These are phyloP conservation scores for Apeltes quadracus DNA, from an alignment of 2,113 vertebrate genomes.

Conservation along the genomic window DNA sequence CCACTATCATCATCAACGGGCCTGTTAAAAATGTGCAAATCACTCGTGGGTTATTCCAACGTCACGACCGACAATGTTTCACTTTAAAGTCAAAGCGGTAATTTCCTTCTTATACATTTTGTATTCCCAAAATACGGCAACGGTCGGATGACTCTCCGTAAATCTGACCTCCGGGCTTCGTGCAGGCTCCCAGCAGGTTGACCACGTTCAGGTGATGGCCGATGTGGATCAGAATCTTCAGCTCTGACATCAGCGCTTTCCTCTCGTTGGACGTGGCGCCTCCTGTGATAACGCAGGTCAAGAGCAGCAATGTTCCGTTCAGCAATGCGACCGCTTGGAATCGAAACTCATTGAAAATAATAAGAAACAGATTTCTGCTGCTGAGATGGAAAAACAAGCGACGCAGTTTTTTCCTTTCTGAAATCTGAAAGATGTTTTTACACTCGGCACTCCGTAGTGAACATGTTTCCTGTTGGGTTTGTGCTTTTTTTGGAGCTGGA, in stretches of 20 bases:
- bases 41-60: neutral
- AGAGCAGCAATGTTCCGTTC: neutral
- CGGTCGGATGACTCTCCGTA: neutral
- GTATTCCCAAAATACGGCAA: neutral
- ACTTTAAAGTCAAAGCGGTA: neutral
- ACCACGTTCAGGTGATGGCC: conserved; percentile 94
- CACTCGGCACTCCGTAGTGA: neutral
- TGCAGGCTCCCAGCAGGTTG: conserved; percentile 93
- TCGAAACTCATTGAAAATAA: conserved; percentile 3
- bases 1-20: conserved; percentile 94
- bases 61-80: neutral
- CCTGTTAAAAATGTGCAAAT: conserved; percentile 72
- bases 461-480: neutral
- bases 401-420: too few species aligned
- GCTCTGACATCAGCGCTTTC: conserved; percentile 93
- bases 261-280: conserved; percentile 93
- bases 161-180: conserved; percentile 90
- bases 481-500: neutral
- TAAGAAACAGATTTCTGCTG: conserved; percentile 14
- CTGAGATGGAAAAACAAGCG: conserved; percentile 1
- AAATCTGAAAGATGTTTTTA: too few species aligned
- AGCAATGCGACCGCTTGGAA: neutral
- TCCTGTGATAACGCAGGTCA: conserved; percentile 77
- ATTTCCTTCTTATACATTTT: neutral
- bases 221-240: conserved; percentile 96